Evolutionary conservation across 1,140 invertebrate genomes (phyloP).

Genomic region (Anastatus disparis): DNA sequence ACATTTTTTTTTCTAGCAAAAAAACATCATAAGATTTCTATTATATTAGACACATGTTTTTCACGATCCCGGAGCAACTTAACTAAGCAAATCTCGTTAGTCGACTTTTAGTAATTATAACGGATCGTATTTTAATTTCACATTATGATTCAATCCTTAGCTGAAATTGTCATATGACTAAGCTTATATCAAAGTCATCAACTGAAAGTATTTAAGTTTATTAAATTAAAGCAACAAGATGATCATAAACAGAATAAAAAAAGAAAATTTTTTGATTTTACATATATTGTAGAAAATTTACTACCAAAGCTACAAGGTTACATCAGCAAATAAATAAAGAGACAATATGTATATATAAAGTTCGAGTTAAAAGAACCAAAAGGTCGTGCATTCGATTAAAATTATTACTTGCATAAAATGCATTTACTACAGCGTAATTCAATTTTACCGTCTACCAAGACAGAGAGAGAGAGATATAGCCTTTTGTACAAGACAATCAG

Average conservation of each 20-base stretch:
- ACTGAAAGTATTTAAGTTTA: neutral
- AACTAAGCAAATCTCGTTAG: neutral
- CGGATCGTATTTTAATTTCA: neutral
- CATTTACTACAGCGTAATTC: conserved; percentile 12
- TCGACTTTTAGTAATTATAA: neutral
- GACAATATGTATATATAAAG: too few species aligned
- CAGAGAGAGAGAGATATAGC: neutral
- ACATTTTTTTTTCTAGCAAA: too few species aligned
- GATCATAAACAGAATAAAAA: too few species aligned
- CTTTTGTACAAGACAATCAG: neutral
- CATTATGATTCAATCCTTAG: conserved; percentile 7
- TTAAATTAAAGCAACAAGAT: too few species aligned
- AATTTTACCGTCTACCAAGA: neutral
- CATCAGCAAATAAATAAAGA: too few species aligned
- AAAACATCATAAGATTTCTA: too few species aligned
- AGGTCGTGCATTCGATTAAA: conserved; percentile 20
- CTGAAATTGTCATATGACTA: neutral
- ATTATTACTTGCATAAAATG: conserved; percentile 18
- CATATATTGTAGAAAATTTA: too few species aligned
- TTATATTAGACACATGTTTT: too few species aligned
- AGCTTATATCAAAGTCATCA: neutral
- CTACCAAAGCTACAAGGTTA: too few species aligned
- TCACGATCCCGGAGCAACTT: neutral
- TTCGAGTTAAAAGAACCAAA: neutral
- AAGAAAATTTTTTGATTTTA: too few species aligned